Percentiles rank a stretch among this genome's conserved stretches.
Evolutionary conservation across 1,140 invertebrate species (phyloP).

Genomic region (Thalassaphorura encarpata): DNA sequence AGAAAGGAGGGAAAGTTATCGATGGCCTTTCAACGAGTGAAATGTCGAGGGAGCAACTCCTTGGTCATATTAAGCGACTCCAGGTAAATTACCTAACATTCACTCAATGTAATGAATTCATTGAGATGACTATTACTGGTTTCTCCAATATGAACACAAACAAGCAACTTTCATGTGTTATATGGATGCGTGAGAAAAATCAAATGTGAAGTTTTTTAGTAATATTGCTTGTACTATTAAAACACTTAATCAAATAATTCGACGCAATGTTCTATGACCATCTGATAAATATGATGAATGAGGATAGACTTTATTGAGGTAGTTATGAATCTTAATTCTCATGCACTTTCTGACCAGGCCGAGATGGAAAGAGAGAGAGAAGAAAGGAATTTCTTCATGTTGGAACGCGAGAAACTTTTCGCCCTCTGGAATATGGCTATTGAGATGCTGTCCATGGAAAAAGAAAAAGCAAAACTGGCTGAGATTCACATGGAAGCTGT

Average conservation of each 20-base stretch:
- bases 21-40: slow-evolving; percentile 84
- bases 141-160: not conserved
- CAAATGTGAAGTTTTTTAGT: too few relatives aligned
- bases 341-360: slow-evolving; percentile 22
- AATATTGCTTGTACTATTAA: too few relatives aligned
- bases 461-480: slow-evolving; percentile 57
- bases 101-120: not conserved
- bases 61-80: slow-evolving; percentile 74
- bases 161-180: too few relatives aligned
- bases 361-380: slow-evolving; percentile 87
- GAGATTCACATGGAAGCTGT: slow-evolving; percentile 15
- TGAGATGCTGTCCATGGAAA: slow-evolving; percentile 57
- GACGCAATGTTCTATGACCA: not conserved
- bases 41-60: slow-evolving; percentile 87
- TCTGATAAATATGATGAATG: not conserved
- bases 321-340: too few relatives aligned
- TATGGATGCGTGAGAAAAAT: too few relatives aligned
- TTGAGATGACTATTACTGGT: not conserved
- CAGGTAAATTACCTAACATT: slow-evolving; percentile 47
- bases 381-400: slow-evolving; percentile 88
- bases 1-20: slow-evolving; percentile 48
- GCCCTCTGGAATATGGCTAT: slow-evolving; percentile 90
- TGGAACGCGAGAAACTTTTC: slow-evolving; percentile 86
- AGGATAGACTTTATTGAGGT: not conserved
- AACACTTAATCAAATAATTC: not conserved